phyloP scores from a whole-genome alignment of 2,888 invertebrate species.

The Oscheius sp. region DNA sequence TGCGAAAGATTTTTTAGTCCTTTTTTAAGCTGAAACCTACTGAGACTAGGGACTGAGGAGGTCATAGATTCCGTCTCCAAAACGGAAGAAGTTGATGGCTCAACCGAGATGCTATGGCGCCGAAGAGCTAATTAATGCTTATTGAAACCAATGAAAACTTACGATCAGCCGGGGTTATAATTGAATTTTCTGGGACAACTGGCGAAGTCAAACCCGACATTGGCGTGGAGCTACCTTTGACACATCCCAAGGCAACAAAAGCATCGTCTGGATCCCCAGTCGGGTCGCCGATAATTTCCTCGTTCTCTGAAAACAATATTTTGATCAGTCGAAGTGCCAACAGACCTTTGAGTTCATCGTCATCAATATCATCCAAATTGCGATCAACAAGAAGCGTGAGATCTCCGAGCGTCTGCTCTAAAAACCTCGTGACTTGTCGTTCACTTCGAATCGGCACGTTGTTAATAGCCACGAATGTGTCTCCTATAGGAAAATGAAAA shows the following conservation, averaged over 20 bases:
- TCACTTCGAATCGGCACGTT: slow-evolving; percentile 65
- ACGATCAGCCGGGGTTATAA: background rate
- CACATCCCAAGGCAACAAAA: slow-evolving; percentile 32
- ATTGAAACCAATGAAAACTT: background rate
- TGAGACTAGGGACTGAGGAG: slow-evolving; percentile 14
- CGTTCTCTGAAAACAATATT: slow-evolving; percentile 21
- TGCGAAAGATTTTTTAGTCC: too few relatives aligned
- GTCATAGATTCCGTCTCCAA: slow-evolving; percentile 44
- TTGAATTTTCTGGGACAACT: background rate
- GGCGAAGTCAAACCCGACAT: background rate
- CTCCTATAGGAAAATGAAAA: slow-evolving; percentile 41
- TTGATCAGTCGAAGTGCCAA: too few relatives aligned
- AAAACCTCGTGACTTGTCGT: slow-evolving; percentile 60
- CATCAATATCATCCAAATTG: slow-evolving; percentile 55
- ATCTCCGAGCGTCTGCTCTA: slow-evolving; percentile 63
- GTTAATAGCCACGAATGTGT: slow-evolving; percentile 64
- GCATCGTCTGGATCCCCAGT: slow-evolving; percentile 35
- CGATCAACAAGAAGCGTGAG: slow-evolving; percentile 64
- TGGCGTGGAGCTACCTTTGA: slow-evolving; percentile 1
- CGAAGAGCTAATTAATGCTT: slow-evolving; percentile 26
- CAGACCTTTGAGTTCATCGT: slow-evolving; percentile 52
- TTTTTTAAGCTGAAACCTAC: background rate
- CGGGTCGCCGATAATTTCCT: slow-evolving; percentile 29
- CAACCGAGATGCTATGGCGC: slow-evolving; percentile 48
- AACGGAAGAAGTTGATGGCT: slow-evolving; percentile 29